Conservation (phyloP, 2,113 vertebrate genomes). For the Centropus bengalensis region DNA sequence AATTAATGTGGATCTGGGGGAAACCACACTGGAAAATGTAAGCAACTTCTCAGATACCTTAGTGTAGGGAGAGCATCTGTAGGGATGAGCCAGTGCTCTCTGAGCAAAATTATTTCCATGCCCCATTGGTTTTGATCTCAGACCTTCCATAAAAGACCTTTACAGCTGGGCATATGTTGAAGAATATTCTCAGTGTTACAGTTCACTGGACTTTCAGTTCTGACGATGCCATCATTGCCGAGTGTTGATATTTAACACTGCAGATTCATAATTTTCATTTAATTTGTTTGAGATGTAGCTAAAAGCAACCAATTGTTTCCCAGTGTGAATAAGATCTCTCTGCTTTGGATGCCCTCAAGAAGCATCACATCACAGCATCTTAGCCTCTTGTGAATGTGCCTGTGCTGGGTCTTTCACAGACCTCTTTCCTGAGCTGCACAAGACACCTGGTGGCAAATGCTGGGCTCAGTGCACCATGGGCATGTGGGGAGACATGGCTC, state of each 20-base stretch:
- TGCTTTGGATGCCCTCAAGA: background rate
- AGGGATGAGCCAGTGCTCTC: background rate
- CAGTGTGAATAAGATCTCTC: background rate
- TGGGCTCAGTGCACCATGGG: accelerated
- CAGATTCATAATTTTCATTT: background rate
- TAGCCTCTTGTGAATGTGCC: background rate
- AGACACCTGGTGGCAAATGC: background rate
- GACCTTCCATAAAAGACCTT: background rate
- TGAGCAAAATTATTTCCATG: background rate
- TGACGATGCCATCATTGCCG: background rate
- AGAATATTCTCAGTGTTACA: background rate
- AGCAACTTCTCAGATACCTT: background rate
- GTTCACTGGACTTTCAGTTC: background rate
- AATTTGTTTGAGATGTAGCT: background rate
- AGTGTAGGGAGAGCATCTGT: background rate
- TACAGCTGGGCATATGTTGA: background rate
- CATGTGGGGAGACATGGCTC: background rate
- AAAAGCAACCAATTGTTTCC: background rate
- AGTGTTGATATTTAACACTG: background rate
- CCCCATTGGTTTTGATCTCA: background rate
- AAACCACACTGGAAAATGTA: background rate
- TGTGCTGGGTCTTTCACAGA: background rate
- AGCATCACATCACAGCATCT: background rate
- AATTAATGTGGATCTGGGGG: background rate
- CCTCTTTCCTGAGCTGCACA: background rate